Conservation (phyloP, 2,888 invertebrate genomes). For the Lasioglossum villosulum region DNA sequence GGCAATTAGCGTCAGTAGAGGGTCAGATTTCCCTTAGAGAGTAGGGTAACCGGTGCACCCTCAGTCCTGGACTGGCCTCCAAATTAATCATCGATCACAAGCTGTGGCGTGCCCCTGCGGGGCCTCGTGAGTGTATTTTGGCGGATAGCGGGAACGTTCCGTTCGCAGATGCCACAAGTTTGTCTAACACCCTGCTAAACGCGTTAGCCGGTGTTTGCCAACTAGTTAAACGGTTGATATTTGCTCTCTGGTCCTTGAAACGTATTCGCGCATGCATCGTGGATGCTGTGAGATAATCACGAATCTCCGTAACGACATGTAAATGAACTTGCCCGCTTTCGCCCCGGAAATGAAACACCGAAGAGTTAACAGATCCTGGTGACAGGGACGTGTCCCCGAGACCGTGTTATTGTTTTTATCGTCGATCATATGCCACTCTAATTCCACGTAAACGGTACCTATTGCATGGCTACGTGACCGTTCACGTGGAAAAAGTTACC, state of each 20-base stretch:
- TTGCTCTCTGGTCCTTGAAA: slow-evolving; percentile 59
- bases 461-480: not conserved
- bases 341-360: slow-evolving; percentile 43
- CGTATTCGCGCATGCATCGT: slow-evolving; percentile 48
- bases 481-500: not conserved
- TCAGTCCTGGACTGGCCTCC: not conserved
- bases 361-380: slow-evolving; percentile 48
- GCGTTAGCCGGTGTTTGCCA: slow-evolving; percentile 64
- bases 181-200: slow-evolving; percentile 54
- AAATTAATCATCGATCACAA: slow-evolving; percentile 50
- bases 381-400: slow-evolving; percentile 22
- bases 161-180: slow-evolving; percentile 38
- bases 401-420: slow-evolving; percentile 28
- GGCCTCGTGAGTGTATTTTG: slow-evolving; percentile 31
- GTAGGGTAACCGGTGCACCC: not conserved
- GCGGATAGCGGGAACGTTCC: slow-evolving; percentile 16
- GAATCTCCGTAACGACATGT: slow-evolving; percentile 49
- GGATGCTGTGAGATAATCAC: slow-evolving; percentile 55
- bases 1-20: not conserved
- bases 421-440: not conserved
- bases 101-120: not conserved
- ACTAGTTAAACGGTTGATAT: slow-evolving; percentile 67
- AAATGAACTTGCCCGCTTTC: slow-evolving; percentile 51
- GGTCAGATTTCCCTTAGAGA: not conserved
- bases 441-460: not conserved